phyloP scores from a whole-genome alignment of 2,888 invertebrate species.

The Strigamia maritima region DNA sequence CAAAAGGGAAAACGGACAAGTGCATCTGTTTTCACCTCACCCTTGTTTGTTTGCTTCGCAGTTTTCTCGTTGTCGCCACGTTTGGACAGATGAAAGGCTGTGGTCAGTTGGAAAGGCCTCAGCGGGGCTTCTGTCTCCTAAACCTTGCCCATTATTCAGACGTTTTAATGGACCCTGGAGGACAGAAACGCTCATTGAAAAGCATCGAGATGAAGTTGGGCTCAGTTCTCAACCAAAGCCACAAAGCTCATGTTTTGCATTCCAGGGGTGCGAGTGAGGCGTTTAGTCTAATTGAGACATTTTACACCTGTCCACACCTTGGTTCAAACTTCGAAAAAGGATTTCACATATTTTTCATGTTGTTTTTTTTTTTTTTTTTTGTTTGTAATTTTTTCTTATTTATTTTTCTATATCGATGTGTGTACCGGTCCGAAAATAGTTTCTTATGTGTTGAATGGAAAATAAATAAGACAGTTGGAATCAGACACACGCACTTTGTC shows the following conservation, averaged over 20 bases:
- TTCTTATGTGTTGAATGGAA: conserved; percentile 1
- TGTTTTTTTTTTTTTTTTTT: background rate
- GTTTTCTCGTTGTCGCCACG: conserved; percentile 28
- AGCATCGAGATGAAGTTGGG: conserved; percentile 32
- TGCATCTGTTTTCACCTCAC: background rate
- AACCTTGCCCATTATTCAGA: conserved; percentile 29
- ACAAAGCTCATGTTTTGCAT: conserved; percentile 34
- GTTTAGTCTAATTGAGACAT: conserved; percentile 28
- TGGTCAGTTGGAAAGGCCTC: conserved; percentile 34
- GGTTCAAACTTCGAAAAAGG: background rate
- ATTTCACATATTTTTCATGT: background rate
- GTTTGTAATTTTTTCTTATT: background rate
- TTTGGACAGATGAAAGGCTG: conserved; percentile 33
- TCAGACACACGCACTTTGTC: conserved; percentile 26
- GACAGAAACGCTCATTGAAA: conserved; percentile 31
- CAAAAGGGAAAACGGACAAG: background rate
- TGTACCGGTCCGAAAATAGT: background rate
- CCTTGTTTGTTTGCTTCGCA: conserved; percentile 12
- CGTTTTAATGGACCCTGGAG: conserved; percentile 32
- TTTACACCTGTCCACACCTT: conserved; percentile 33
- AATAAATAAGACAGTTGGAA: conserved; percentile 3
- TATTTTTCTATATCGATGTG: background rate
- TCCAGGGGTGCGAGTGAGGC: conserved; percentile 1
- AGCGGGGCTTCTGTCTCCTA: conserved; percentile 32
- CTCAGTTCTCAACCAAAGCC: conserved; percentile 17